A percentile compares a stretch with the other conserved stretches of the same genome.
Conservation (phyloP, 2,113 vertebrate species). For the Stegastes partitus region DNA sequence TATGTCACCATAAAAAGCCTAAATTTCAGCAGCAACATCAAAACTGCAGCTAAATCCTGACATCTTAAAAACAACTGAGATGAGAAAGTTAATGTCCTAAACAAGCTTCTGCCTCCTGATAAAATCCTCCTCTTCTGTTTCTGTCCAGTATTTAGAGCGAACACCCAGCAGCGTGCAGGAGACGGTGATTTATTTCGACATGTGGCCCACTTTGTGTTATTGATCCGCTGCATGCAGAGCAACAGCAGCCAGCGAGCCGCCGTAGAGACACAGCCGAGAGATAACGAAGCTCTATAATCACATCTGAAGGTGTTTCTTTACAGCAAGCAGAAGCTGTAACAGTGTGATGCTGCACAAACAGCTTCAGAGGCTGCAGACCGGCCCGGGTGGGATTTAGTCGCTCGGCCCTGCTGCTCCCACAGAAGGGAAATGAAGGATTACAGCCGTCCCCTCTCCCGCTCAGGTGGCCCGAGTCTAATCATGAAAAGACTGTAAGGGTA, state of each 20-base stretch:
- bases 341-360: not conserved
- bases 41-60: too few species aligned
- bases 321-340: not conserved
- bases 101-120: too few species aligned
- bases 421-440: not conserved
- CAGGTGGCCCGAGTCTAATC: not conserved
- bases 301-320: not conserved
- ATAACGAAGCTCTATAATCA: conserved; percentile 1
- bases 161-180: not conserved
- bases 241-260: not conserved
- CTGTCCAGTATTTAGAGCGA: too few species aligned
- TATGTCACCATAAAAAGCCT: too few species aligned
- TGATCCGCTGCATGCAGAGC: conserved; percentile 5
- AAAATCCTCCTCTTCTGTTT: too few species aligned
- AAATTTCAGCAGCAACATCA: too few species aligned
- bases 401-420: too few species aligned
- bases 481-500: conserved; percentile 5
- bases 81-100: too few species aligned
- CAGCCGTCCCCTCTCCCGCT: not conserved
- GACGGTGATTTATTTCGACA: not conserved
- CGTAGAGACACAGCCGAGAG: not conserved
- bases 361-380: not conserved
- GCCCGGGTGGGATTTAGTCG: too few species aligned
- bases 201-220: conserved; percentile 11
- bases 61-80: too few species aligned